Base-by-base conservation (phyloP, 2,797 vertebrate genomes). In the Eurystomus glaucurus region DNA sequence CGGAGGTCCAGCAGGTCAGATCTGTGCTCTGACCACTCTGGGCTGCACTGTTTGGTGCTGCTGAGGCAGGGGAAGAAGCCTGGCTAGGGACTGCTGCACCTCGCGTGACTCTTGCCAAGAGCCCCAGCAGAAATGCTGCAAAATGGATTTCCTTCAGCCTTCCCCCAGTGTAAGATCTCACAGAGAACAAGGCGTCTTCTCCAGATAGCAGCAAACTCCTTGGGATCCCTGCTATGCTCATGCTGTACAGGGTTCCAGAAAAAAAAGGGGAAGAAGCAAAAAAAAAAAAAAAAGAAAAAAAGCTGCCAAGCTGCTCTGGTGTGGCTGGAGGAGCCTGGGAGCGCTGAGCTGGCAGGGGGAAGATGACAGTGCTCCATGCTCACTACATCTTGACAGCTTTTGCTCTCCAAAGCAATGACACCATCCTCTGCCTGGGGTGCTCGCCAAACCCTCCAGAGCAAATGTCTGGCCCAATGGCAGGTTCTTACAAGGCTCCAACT, bases 341-440 rank as follows among this genome's bases (percentile, higher is more conserved):
- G 68, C 3, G 19, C 93, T 92, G 83, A 93, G 80, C 76, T 93
- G 93, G 78, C 62, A 25, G 66, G 25, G 37, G 48, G 29, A 57
- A 70, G 51, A 19, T 1, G 2, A 23, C 54, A 3, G 29, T 2
- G 1, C 62, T 61, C n/a, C 10, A 45, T 31, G 12, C 45, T 60
- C 41, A 9, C 76, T 10, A 48, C 35, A 33, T 52, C 57, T 82
- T n/a, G 13, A 48, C 6, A 2, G 46, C 45, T 75, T 69, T 14
- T 48, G 66, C 26, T 33, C 77, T 81, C 89, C 76, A 14, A 55
- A 75, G 48, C 0, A 0, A 55, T 82, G 91, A 91, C 89, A 69
- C 84, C 87, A 91, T 45, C 62, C 39, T 54, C 54, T 45, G 52
- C 51, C 35, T 7, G 1, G 4, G 45, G 41, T 1, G 1, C 61